phyloP scores from a whole-genome alignment of 2,797 vertebrate species.

The Manis pentadactyla region DNA sequence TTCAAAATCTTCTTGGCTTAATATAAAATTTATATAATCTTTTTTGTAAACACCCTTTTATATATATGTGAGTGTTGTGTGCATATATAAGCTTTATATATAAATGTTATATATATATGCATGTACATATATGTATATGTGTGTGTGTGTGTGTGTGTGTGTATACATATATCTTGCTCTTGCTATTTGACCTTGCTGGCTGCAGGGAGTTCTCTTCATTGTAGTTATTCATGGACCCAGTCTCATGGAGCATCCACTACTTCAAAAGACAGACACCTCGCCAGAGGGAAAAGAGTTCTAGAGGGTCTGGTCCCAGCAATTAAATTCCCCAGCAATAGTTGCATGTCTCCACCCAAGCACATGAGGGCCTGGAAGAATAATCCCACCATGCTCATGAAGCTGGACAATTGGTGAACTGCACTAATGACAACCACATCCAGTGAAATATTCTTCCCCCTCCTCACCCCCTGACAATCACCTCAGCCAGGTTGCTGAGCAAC shows the following conservation, averaged over 20 bases:
- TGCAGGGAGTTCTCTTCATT: background rate
- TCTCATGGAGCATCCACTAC: background rate
- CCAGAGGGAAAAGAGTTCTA: background rate
- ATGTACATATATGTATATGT: background rate
- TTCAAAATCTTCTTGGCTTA: background rate
- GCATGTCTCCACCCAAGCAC: background rate
- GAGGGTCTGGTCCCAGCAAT: background rate
- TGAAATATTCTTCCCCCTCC: background rate
- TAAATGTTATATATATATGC: no score
- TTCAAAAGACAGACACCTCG: background rate
- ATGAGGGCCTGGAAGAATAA: background rate
- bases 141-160: background rate
- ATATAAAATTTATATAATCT: background rate
- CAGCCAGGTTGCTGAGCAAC: background rate
- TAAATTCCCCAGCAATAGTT: background rate
- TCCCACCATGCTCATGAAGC: background rate
- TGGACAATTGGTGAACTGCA: background rate
- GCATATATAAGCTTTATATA: background rate
- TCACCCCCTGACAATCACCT: background rate
- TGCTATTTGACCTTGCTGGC: background rate
- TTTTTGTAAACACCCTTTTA: no score
- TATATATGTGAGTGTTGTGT: background rate
- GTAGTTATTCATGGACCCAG: background rate
- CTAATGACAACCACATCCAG: background rate
- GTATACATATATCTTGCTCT: background rate